A percentile compares a stretch with the other conserved stretches of the same genome.
phyloP scores from a whole-genome alignment of 2,888 invertebrate genomes.

The Lithophane ornitopus region DNA sequence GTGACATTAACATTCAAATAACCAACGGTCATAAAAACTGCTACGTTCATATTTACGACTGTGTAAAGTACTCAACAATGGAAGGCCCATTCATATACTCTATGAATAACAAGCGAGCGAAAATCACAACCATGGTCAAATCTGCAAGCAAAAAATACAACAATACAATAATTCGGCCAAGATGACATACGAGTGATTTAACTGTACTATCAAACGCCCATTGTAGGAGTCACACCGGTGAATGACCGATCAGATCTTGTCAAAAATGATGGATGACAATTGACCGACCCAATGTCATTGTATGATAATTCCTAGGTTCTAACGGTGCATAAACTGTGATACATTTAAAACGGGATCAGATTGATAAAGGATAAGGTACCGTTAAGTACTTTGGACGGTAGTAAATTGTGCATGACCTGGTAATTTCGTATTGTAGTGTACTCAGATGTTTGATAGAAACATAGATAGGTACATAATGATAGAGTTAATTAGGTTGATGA shows the following conservation, averaged over 20 bases:
- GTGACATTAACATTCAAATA: slow-evolving; percentile 30
- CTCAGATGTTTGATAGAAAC: not conserved
- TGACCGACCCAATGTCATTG: slow-evolving; percentile 45
- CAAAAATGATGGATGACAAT: slow-evolving; percentile 56
- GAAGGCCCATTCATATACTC: slow-evolving; percentile 22
- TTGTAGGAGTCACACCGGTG: slow-evolving; percentile 54
- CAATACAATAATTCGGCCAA: slow-evolving; percentile 57
- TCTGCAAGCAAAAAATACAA: slow-evolving; percentile 46
- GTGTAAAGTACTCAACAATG: slow-evolving; percentile 43
- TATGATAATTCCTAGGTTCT: slow-evolving; percentile 24
- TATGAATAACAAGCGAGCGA: slow-evolving; percentile 36
- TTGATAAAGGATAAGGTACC: slow-evolving; percentile 57
- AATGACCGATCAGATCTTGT: slow-evolving; percentile 57
- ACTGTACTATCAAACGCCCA: slow-evolving; percentile 57
- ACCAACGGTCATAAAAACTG: slow-evolving; percentile 24
- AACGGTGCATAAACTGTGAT: slow-evolving; percentile 44
- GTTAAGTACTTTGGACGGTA: slow-evolving; percentile 37
- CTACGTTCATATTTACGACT: slow-evolving; percentile 24
- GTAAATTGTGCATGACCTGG: slow-evolving; percentile 37
- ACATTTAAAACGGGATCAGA: slow-evolving; percentile 59
- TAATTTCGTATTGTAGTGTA: slow-evolving; percentile 14
- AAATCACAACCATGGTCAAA: slow-evolving; percentile 29
- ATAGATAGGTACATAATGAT: not conserved
- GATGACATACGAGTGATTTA: slow-evolving; percentile 46
- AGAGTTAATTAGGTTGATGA: not conserved